phyloP scores from a whole-genome alignment of 2,797 vertebrate species.

The Xenopus petersii region DNA sequence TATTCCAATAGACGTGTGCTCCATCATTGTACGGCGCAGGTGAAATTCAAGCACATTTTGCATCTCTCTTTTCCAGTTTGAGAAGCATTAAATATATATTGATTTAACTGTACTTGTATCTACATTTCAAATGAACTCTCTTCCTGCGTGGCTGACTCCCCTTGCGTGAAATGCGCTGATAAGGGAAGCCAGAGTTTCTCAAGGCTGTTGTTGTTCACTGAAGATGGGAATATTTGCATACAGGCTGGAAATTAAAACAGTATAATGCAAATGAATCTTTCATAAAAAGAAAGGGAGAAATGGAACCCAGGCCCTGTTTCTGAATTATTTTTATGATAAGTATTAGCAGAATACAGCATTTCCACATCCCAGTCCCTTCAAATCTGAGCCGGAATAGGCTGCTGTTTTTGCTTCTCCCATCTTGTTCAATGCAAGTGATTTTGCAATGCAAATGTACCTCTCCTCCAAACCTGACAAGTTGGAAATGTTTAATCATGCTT shows the following conservation, averaged over 20 bases:
- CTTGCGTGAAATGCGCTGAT: not conserved
- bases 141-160: not conserved
- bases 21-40: not conserved
- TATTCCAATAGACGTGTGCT: not conserved
- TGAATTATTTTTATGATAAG: too few relatives aligned
- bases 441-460: conserved; percentile 42
- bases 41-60: too few relatives aligned
- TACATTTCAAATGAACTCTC: not conserved
- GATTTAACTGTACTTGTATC: not conserved
- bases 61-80: too few relatives aligned
- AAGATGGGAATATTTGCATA: not conserved
- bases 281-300: too few relatives aligned
- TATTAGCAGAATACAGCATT: not conserved
- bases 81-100: not conserved
- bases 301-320: too few relatives aligned
- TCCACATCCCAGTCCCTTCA: not conserved
- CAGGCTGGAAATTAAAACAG: not conserved
- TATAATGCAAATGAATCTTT: not conserved
- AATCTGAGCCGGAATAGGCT: not conserved
- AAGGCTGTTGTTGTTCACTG: not conserved
- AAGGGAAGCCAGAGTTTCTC: not conserved
- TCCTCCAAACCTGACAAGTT: conserved; percentile 34
- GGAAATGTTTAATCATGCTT: conserved; percentile 47
- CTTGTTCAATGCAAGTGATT: conserved; percentile 36
- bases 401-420: conserved; percentile 25